Evolutionary conservation across 2,113 vertebrate species (phyloP).

Genomic region (Pedionomus torquatus): DNA sequence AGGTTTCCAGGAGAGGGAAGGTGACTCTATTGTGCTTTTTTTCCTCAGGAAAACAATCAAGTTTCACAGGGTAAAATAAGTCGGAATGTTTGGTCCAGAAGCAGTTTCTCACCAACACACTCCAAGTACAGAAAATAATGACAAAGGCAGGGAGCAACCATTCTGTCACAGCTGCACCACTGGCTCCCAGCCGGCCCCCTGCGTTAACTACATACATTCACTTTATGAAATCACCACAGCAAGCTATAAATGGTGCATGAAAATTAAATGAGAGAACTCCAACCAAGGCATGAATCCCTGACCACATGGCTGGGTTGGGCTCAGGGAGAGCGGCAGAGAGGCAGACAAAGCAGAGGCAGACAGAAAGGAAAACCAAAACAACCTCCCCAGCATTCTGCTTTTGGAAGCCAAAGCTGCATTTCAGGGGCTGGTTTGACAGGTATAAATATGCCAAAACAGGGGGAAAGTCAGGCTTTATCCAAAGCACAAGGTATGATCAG

Average conservation of each 20-base stretch:
- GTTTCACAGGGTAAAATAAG: not conserved
- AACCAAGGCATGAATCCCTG: conserved; percentile 48
- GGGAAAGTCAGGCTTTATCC: not conserved
- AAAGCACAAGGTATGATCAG: not conserved
- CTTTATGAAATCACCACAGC: conserved; percentile 51
- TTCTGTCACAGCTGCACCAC: conserved; percentile 39
- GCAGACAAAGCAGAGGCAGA: conserved; percentile 47
- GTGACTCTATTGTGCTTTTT: too few relatives aligned
- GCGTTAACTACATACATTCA: conserved; percentile 13
- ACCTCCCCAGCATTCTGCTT: not conserved
- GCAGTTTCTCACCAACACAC: conserved; percentile 6
- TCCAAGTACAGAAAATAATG: conserved; percentile 44
- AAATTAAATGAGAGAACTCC: conserved; percentile 70
- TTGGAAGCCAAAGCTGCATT: not conserved
- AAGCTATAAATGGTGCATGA: conserved; percentile 71
- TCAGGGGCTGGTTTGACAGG: not conserved
- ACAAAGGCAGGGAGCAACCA: conserved; percentile 48
- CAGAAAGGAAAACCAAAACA: conserved; percentile 31
- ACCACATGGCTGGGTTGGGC: conserved; percentile 3
- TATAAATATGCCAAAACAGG: not conserved
- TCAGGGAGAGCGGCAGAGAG: not conserved
- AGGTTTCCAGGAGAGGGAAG: not conserved
- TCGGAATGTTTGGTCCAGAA: not conserved
- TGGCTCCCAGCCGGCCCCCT: not conserved
- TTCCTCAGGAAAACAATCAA: not conserved